phyloP scores from a whole-genome alignment of 92 coral and sea anemone species.

The Chrysogorgia sp. region DNA sequence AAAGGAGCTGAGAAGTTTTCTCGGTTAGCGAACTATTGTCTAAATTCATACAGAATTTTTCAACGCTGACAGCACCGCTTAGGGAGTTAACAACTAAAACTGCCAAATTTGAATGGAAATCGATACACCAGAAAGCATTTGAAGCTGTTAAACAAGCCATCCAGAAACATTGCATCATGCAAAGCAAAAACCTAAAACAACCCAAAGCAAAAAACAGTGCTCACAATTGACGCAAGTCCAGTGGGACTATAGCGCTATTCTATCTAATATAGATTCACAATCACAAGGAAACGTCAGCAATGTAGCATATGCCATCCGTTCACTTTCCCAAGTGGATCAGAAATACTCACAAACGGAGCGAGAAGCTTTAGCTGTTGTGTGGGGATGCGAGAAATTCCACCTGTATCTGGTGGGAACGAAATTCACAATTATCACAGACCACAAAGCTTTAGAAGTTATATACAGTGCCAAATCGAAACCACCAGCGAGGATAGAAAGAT shows the following conservation, averaged over 20 bases:
- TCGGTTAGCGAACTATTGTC: constrained; percentile 24
- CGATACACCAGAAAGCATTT: constrained; percentile 39
- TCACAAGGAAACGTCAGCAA: constrained; percentile 31
- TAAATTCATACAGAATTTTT: neutral
- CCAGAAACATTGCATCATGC: constrained; percentile 40
- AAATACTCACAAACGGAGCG: constrained; percentile 42
- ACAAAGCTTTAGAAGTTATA: constrained; percentile 51
- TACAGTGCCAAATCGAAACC: constrained; percentile 42
- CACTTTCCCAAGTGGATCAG: constrained; percentile 36
- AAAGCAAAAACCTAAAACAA: constrained; percentile 20
- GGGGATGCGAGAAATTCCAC: constrained; percentile 45
- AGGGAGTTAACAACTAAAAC: constrained; percentile 6
- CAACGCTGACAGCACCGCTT: constrained; percentile 18
- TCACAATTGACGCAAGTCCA: constrained; percentile 41
- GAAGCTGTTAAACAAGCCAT: constrained; percentile 39
- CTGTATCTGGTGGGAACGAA: constrained; percentile 47
- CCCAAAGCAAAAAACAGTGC: constrained; percentile 28
- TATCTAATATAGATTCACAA: constrained; percentile 26
- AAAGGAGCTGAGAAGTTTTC: constrained; percentile 28
- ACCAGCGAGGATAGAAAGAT: constrained; percentile 55
- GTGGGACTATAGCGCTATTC: constrained; percentile 9
- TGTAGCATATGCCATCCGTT: constrained; percentile 49
- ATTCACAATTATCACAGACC: constrained; percentile 37
- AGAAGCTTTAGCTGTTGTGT: constrained; percentile 44
- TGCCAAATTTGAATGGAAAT: constrained; percentile 40